A percentile compares a stretch with the other conserved stretches of the same genome.
These are phyloP conservation scores for Fragum whitleyi DNA, from an alignment of 2,888 invertebrate species.

Conservation along the genomic window DNA sequence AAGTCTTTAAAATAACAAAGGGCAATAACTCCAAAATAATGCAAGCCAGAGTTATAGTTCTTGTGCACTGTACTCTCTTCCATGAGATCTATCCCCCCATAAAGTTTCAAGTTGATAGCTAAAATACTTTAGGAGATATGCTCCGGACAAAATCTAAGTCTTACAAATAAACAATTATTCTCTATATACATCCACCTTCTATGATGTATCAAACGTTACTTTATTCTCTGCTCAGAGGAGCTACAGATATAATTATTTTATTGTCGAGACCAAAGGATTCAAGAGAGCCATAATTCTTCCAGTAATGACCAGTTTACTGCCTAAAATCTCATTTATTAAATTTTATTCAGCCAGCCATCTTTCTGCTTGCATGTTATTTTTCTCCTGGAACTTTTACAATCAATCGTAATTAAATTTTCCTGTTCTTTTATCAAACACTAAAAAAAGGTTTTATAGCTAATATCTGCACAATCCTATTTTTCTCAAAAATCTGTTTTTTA, in stretches of 20 bases:
- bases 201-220: no score
- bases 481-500: not conserved
- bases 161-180: no score
- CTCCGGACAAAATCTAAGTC: no score
- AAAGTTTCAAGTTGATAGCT: no score
- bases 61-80: no score
- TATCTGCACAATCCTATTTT: not conserved
- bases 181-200: no score
- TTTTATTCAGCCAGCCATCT: not conserved
- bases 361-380: not conserved
- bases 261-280: not conserved
- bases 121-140: no score
- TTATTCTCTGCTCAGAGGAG: no score
- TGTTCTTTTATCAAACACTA: not conserved
- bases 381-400: not conserved
- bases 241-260: not conserved
- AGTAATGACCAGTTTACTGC: conserved; percentile 3
- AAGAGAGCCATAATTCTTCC: not conserved
- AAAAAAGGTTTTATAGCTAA: not conserved
- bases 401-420: not conserved
- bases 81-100: no score
- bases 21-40: no score
- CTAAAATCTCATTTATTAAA: conserved; percentile 12
- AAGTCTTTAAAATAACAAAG: no score
- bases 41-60: no score